Evolutionary conservation across 2,888 invertebrate genomes (phyloP).

Genomic region (Stomorhina lunata): DNA sequence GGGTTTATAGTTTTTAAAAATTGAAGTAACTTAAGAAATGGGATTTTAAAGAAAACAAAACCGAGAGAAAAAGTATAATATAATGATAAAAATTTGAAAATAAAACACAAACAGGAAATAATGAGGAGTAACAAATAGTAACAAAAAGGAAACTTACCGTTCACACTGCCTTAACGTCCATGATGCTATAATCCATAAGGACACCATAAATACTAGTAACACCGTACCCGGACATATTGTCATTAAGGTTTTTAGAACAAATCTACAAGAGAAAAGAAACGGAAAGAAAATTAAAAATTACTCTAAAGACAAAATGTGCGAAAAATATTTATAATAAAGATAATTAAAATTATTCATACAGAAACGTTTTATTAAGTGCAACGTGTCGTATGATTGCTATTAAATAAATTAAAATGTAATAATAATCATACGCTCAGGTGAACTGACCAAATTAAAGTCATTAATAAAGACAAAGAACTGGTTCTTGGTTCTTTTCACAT

Average conservation of each 20-base stretch:
- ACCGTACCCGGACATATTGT: conserved; percentile 99
- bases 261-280: conserved; percentile 78
- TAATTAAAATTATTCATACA: neutral
- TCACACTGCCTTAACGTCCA: conserved; percentile 99
- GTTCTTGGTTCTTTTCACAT: too few relatives aligned
- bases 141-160: conserved; percentile 86
- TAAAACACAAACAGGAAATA: conserved; percentile 36
- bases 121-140: neutral
- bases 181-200: conserved; percentile 99
- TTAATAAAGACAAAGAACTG: neutral
- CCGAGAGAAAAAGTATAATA: conserved; percentile 1
- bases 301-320: neutral
- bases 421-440: conserved; percentile 13
- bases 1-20: conserved; percentile 27
- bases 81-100: conserved; percentile 13
- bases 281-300: neutral
- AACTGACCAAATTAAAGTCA: too few relatives aligned
- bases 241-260: conserved; percentile 99
- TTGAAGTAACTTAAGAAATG: conserved; percentile 39
- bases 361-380: neutral
- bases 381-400: neutral
- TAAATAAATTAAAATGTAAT: conserved; percentile 3
- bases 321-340: neutral
- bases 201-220: conserved; percentile 99
- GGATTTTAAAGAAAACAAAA: conserved; percentile 29